Evolutionary conservation across 2,888 invertebrate genomes (phyloP).

Genomic region (Pyrochroa serraticornis): DNA sequence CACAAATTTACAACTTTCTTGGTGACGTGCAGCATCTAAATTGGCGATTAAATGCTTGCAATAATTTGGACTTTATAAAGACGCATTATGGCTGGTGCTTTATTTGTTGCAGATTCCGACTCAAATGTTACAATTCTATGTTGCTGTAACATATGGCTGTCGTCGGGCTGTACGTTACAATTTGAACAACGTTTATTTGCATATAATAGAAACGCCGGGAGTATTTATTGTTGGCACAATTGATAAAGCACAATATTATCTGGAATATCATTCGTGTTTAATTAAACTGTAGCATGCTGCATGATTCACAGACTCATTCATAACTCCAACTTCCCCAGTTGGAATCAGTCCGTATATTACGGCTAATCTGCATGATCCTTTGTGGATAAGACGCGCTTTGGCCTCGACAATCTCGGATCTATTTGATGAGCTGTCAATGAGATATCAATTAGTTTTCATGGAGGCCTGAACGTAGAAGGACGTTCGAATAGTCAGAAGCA

Average conservation of each 20-base stretch:
- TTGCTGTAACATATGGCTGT: conserved; percentile 38
- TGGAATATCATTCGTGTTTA: conserved; percentile 42
- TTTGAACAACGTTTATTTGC: conserved; percentile 53
- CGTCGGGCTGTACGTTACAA: conserved; percentile 43
- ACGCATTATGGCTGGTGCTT: background rate
- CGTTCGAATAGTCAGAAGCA: too few species aligned
- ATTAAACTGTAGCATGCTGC: conserved; percentile 38
- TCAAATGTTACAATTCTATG: conserved; percentile 8
- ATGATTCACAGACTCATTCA: conserved; percentile 14
- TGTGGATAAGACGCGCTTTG: too few species aligned
- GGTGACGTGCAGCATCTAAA: too few species aligned
- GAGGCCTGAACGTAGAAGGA: too few species aligned
- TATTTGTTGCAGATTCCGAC: background rate
- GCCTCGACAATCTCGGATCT: too few species aligned
- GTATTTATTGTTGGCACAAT: conserved; percentile 49
- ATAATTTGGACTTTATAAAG: background rate
- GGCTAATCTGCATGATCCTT: too few species aligned
- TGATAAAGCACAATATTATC: conserved; percentile 49
- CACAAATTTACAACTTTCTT: too few species aligned
- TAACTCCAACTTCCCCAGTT: background rate
- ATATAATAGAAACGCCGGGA: conserved; percentile 53
- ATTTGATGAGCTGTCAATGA: too few species aligned
- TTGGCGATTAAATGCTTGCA: too few species aligned
- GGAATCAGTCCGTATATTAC: too few species aligned
- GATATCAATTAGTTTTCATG: too few species aligned